Evolutionary conservation across 2,888 invertebrate genomes (phyloP).

Genomic region (Agapetus fuscipes): DNA sequence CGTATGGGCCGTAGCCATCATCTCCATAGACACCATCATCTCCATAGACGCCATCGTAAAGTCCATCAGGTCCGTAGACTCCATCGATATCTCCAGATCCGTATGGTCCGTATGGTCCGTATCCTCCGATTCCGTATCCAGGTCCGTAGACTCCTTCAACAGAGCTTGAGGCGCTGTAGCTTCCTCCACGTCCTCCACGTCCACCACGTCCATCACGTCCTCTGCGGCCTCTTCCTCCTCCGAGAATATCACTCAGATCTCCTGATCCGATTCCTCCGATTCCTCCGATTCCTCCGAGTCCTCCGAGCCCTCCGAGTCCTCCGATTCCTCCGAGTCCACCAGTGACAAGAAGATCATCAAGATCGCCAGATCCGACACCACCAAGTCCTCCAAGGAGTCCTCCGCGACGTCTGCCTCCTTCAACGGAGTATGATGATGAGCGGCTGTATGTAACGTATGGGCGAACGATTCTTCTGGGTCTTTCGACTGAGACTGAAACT

Average conservation of each 20-base stretch:
- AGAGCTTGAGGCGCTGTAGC: too few relatives aligned
- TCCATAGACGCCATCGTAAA: neutral
- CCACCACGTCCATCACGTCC: neutral
- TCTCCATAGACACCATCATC: neutral
- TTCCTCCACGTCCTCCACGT: neutral
- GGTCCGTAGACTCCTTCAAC: neutral
- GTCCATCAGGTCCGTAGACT: neutral
- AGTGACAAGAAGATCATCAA: neutral
- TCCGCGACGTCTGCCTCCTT: too few relatives aligned
- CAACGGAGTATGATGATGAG: too few relatives aligned
- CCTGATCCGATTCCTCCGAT: neutral
- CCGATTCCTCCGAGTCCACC: neutral
- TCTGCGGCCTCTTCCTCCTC: neutral
- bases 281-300: neutral
- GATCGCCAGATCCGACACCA: too few relatives aligned
- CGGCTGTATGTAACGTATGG: too few relatives aligned
- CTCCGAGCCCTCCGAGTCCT: neutral
- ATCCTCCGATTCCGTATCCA: constrained; percentile 5
- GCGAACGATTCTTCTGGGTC: too few relatives aligned
- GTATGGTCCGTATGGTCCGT: neutral
- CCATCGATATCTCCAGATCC: neutral
- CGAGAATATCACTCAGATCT: neutral
- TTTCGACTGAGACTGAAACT: too few relatives aligned
- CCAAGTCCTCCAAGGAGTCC: too few relatives aligned
- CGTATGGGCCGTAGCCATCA: neutral